Base-by-base conservation (phyloP, 2,888 invertebrate species). In the Himalopsyche kuldschensis region DNA sequence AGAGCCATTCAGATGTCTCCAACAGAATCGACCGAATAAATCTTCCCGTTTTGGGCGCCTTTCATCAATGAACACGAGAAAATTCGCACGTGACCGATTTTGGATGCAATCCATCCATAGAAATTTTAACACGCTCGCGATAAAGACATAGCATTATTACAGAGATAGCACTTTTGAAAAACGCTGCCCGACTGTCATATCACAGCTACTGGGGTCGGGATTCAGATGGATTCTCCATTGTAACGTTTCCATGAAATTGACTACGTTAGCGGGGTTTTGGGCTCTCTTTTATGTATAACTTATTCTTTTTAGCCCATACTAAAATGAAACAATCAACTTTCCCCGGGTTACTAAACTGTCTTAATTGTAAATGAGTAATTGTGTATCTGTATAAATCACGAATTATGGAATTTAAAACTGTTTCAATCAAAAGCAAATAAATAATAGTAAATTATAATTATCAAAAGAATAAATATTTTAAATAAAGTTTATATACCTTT, bases 1-100 rank as follows among this genome's bases (percentile, higher is more conserved):
- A 76, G 17, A 20, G 78, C 78, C 78, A 78, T 78, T 78, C 78
- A 78, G 78, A 27, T 47, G 78, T 78, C 78, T 78, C 41, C 78
- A 20, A 46, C 78, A 78, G 27, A n/a, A 41, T 46, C 46, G 46
- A 15, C 41, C 41, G 46, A 46, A 78, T 78, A 78, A 78, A 78
- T 78, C 78, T 78, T 27, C 78, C 35, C 46, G 15, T 27, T 69
- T 69, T 69, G 35, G 41, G 46, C 35, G 76, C 76, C 41, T 76
- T 76, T 76, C 76, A 41, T 35, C 76, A 76, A 76, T 35, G 76
- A 76, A 41, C 32, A 76, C 76, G 35, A 76, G 76, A 76, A 76
- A 76, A 76, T 76, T 76, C 41, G 76, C 76, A 76, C 76, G 35
- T 76, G 76, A 76, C 76, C 76, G 76, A 76, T 76, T 76, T 76